Evolutionary conservation across 2,888 invertebrate genomes (phyloP), one percentile per base, ranked within the genome.

Genomic region (Galerucella pusilla): DNA sequence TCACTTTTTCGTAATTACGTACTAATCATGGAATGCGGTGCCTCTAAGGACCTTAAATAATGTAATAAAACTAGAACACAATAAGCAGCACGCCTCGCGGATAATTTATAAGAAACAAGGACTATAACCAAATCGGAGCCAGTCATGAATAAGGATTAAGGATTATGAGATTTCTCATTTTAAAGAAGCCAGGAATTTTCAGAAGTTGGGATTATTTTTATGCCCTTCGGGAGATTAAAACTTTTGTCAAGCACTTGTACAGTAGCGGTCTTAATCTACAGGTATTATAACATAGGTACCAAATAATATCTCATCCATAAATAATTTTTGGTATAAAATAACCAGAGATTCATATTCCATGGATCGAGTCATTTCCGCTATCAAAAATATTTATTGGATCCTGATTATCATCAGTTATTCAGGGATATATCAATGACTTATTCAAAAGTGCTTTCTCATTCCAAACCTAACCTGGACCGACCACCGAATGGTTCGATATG

Each of bases 151-250:
- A 80, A 80, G 80, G 81, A 80, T 78, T 77, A 42, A 68, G 79
- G 83, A 82, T 83, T 81, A 83, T 75, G 77, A 82, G 80, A 81
- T 78, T 79, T 77, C 78, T 73, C 78, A 79, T 79, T 80, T 79
- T 76, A 79, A 80, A 77, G 72, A 76, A 75, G 64, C 72, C 64
- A 70, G 75, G 79, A 76, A 75, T 79, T 80, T 80, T 80, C 75
- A 73, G 70, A 73, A 73, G 75, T 28, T 45, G 76, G 35, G 77
- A 79, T 80, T 81, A 78, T 78, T 66, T 59, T 65, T 46, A 46
- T 65, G 45, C 46, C 45, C 59, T 35, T 42, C 45, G 14, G 65
- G 45, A 66, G 35, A 45, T 71, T 65, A 25, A 42, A 45, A 71
- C 59, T 59, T 69, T 60, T 35, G 54, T 64, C 45, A 28, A 16